Conservation (phyloP, 2,797 vertebrate species). For the Helicolenus hilgendorfi region DNA sequence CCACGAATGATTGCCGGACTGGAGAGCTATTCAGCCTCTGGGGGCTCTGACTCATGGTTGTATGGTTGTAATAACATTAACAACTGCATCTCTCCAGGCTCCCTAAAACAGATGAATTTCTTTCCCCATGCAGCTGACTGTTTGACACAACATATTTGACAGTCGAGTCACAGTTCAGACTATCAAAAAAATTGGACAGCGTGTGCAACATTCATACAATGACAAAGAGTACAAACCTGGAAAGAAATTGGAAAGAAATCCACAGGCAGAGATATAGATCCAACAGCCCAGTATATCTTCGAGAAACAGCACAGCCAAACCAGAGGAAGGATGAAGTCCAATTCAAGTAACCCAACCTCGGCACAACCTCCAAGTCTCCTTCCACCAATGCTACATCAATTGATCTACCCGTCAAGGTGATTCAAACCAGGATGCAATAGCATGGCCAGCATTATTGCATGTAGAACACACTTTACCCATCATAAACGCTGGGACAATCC, state of each 20-base stretch:
- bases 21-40: constrained; percentile 7
- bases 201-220: constrained; percentile 27
- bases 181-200: neutral
- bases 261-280: constrained; percentile 32
- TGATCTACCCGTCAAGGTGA: constrained; percentile 85
- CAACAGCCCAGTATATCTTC: constrained; percentile 22
- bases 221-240: constrained; percentile 59
- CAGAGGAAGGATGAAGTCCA: constrained; percentile 39
- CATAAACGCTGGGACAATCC: neutral
- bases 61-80: constrained; percentile 13
- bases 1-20: neutral
- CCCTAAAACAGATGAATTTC: constrained; percentile 6
- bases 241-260: constrained; percentile 48
- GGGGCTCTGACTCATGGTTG: constrained; percentile 30
- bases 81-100: constrained; percentile 17
- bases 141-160: constrained; percentile 23
- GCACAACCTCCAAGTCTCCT: constrained; percentile 88
- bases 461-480: neutral
- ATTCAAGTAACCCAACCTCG: constrained; percentile 77
- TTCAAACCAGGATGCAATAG: constrained; percentile 57
- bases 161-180: constrained; percentile 13
- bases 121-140: neutral
- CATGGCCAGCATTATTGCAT: constrained; percentile 43
- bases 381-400: constrained; percentile 73
- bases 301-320: constrained; percentile 12